A percentile compares a stretch with the other conserved stretches of the same genome.
Evolutionary conservation across 2,888 invertebrate genomes (phyloP).

Genomic region (Ditylenchus weischeri): DNA sequence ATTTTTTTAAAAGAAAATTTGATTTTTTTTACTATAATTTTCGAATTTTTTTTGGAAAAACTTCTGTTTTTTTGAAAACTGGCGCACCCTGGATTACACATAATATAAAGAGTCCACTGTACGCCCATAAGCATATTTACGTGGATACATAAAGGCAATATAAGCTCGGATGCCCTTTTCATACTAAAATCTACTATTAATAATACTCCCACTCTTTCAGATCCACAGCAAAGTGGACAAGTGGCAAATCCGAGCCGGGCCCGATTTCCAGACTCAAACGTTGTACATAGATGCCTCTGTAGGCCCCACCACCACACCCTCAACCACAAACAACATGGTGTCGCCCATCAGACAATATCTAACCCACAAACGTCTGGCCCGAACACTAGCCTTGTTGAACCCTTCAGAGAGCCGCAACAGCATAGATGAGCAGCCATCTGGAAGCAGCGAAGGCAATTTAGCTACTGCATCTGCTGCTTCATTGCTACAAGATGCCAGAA

Average conservation of each 20-base stretch:
- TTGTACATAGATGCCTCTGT: too few relatives aligned
- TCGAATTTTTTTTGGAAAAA: too few relatives aligned
- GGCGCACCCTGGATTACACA: too few relatives aligned
- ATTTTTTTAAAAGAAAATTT: too few relatives aligned
- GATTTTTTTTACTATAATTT: too few relatives aligned
- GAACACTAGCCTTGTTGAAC: constrained; percentile 7
- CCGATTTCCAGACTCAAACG: too few relatives aligned
- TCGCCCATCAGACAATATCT: constrained; percentile 19
- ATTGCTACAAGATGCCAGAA: neutral
- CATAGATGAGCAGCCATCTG: constrained; percentile 3
- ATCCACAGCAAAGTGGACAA: constrained; percentile 37
- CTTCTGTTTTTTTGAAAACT: too few relatives aligned
- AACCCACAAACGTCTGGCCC: constrained; percentile 4
- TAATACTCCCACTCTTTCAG: neutral
- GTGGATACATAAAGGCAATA: too few relatives aligned
- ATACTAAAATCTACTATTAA: neutral
- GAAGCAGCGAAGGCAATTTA: neutral
- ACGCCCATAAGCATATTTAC: too few relatives aligned
- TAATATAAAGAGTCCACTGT: too few relatives aligned
- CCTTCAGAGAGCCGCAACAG: neutral
- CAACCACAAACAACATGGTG: neutral
- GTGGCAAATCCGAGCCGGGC: constrained; percentile 27
- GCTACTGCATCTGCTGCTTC: neutral
- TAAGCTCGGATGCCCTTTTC: too few relatives aligned
- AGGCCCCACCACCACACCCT: neutral